Evolutionary conservation across 2,113 vertebrate species (phyloP).

Genomic region (Nestor notabilis): DNA sequence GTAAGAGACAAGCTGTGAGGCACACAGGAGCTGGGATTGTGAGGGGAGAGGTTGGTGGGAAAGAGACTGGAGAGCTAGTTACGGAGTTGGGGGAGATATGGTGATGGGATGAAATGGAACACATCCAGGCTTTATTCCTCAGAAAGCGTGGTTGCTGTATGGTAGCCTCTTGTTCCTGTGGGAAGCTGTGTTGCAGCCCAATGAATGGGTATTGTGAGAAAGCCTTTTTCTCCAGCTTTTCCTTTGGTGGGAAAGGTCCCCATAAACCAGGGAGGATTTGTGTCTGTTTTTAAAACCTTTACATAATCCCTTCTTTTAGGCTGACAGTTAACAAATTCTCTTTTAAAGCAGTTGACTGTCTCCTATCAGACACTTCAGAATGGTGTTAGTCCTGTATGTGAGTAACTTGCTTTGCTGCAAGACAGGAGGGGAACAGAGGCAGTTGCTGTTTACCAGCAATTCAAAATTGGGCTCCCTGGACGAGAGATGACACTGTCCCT

Average conservation of each 20-base stretch:
- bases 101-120: neutral
- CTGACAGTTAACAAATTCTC: neutral
- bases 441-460: neutral
- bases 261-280: neutral
- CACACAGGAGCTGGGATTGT: accelerated
- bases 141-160: neutral
- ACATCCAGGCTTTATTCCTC: neutral
- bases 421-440: neutral
- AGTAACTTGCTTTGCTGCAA: neutral
- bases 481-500: neutral
- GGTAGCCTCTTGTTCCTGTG: neutral
- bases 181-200: neutral
- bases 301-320: neutral
- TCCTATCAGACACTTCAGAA: neutral
- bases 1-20: neutral
- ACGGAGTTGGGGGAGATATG: neutral
- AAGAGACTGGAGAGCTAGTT: neutral
- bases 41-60: neutral
- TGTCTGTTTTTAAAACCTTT: neutral
- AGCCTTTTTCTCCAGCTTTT: neutral
- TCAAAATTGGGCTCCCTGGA: neutral
- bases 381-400: neutral
- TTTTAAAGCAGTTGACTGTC: neutral
- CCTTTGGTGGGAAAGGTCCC: neutral
- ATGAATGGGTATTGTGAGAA: neutral